These are phyloP conservation scores for Haliclystus octoradiatus DNA, from an alignment of 30 jellyfish, hydroid and myxozoan species.

Conservation along the genomic window DNA sequence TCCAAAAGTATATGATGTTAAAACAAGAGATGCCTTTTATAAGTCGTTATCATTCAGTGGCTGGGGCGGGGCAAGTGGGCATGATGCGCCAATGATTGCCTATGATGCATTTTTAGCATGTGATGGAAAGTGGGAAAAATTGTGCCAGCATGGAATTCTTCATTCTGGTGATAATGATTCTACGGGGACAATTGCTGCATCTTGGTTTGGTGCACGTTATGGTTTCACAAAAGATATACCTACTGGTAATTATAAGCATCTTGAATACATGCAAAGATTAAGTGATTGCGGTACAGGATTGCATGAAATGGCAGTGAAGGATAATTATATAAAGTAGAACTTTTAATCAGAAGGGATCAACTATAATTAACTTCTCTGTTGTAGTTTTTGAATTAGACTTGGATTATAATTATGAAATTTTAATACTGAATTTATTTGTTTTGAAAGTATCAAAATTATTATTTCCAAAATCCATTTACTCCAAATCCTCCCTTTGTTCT, in stretches of 20 bases:
- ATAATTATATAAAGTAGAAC: constrained; percentile 31
- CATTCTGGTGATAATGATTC: constrained; percentile 96
- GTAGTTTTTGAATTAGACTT: too few species aligned
- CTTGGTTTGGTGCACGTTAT: constrained; percentile 84
- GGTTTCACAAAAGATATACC: constrained; percentile 70
- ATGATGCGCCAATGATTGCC: constrained; percentile 98
- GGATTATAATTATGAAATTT: too few species aligned
- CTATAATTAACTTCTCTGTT: too few species aligned
- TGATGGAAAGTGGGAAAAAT: constrained; percentile 61
- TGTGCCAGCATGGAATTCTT: constrained; percentile 89
- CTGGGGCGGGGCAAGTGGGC: constrained; percentile 98
- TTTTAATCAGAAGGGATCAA: too few species aligned
- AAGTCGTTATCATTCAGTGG: constrained; percentile 49
- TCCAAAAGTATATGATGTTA: constrained; percentile 67
- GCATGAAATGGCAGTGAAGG: constrained; percentile 30
- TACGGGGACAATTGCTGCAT: constrained; percentile 96
- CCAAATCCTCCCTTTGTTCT: too few species aligned
- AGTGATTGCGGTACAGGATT: constrained; percentile 42
- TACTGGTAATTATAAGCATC: constrained; percentile 34
- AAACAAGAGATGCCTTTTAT: constrained; percentile 73
- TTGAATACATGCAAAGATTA: constrained; percentile 64
- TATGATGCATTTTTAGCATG: constrained; percentile 89
- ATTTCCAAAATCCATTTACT: too few species aligned
- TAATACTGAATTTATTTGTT: too few species aligned
- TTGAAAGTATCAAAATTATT: too few species aligned